phyloP scores from a whole-genome alignment of 2,113 vertebrate genomes.

The Pollimyrus isidori region DNA sequence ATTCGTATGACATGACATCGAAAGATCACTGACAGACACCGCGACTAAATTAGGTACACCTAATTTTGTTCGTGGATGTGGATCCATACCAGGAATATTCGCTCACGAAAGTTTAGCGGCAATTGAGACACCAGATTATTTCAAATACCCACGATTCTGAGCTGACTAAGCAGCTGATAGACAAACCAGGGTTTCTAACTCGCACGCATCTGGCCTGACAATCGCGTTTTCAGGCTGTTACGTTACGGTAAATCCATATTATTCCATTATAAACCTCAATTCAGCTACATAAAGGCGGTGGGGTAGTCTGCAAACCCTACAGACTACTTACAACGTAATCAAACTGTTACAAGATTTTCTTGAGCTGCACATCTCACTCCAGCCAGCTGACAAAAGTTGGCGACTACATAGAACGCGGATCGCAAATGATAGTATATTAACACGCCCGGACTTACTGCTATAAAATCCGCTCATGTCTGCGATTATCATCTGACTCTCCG shows the following conservation, averaged over 20 bases:
- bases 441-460: not conserved
- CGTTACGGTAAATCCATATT: not conserved
- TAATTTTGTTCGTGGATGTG: not conserved
- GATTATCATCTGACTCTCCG: not conserved
- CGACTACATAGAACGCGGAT: not conserved
- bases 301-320: not conserved
- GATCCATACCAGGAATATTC: not conserved
- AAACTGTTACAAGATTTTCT: not conserved
- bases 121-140: not conserved
- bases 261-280: not conserved
- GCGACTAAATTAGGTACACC: not conserved
- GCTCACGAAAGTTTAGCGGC: not conserved
- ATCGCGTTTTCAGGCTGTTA: not conserved
- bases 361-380: not conserved
- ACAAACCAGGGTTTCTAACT: not conserved
- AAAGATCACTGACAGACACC: not conserved
- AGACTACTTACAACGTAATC: not conserved
- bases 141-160: not conserved
- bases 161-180: not conserved
- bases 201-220: not conserved
- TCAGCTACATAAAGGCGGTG: not conserved
- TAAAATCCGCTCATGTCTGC: not conserved
- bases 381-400: not conserved
- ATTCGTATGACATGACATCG: not conserved
- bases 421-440: not conserved